A percentile compares a stretch with the other conserved stretches of the same genome.
Evolutionary conservation across 2,113 vertebrate species (phyloP).

Genomic region (Urocynchramus pylzowi): DNA sequence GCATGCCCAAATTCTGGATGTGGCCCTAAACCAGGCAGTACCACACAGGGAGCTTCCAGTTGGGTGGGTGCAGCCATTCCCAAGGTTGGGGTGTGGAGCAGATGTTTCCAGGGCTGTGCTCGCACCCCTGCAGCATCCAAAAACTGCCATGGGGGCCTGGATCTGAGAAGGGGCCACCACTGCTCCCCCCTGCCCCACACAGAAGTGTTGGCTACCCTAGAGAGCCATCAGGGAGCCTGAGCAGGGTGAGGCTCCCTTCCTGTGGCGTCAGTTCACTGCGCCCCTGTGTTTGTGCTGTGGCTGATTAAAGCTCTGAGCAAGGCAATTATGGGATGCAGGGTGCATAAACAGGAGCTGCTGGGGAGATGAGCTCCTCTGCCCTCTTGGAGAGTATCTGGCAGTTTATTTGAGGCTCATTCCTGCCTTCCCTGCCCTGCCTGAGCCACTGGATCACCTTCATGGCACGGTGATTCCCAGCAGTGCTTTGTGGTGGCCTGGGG

Average conservation of each 20-base stretch:
- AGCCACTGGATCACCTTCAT: neutral
- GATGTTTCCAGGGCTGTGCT: neutral
- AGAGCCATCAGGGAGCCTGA: neutral
- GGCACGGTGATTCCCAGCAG: accelerated
- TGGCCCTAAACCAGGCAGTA: neutral
- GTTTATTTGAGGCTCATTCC: neutral
- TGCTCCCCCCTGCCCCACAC: neutral
- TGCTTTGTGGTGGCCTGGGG: accelerated
- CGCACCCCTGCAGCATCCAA: neutral
- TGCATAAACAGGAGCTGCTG: neutral
- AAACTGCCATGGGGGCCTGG: neutral
- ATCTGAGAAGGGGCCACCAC: accelerated
- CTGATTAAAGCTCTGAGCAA: neutral
- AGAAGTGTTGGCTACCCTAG: neutral
- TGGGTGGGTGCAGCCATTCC: neutral
- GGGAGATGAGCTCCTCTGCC: neutral
- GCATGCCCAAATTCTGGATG: accelerated
- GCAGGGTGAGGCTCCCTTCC: neutral
- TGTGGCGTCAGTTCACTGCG: accelerated
- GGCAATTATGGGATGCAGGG: neutral
- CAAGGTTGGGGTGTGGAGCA: neutral
- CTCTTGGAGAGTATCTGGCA: neutral
- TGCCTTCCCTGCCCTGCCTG: neutral
- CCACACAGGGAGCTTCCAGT: neutral
- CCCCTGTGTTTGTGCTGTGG: neutral